A percentile compares a stretch with the other conserved stretches of the same genome.
Conservation (phyloP, 2,113 vertebrate species). For the Hippocampus mohnikei region DNA sequence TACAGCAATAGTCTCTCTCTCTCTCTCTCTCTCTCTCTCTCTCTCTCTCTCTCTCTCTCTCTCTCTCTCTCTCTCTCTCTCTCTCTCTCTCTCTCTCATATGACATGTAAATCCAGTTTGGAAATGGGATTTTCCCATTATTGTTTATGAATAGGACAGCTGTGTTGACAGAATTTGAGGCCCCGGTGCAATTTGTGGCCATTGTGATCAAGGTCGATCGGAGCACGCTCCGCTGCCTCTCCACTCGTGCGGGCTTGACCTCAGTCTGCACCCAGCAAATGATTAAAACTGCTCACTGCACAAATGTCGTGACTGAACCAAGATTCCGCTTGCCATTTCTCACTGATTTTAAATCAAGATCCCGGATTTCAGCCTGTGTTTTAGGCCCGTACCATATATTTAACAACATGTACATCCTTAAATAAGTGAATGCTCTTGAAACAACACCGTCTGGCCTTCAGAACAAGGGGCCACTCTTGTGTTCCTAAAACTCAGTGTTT, state of each 20-base stretch:
- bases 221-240: slow-evolving; percentile 63
- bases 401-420: background rate
- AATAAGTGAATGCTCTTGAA: too few relatives aligned
- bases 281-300: slow-evolving; percentile 51
- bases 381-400: background rate
- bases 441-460: too few relatives aligned
- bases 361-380: background rate
- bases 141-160: slow-evolving; percentile 66
- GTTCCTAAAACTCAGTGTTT: too few relatives aligned
- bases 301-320: slow-evolving; percentile 37
- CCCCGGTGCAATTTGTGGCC: slow-evolving; percentile 67
- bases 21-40: slow-evolving; percentile 7
- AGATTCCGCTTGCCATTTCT: slow-evolving; percentile 5
- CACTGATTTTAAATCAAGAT: background rate
- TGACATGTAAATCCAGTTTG: slow-evolving; percentile 35
- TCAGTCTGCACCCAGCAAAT: slow-evolving; percentile 45
- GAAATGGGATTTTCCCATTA: slow-evolving; percentile 51
- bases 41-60: background rate
- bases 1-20: background rate
- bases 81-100: too few relatives aligned
- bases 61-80: slow-evolving; percentile 9
- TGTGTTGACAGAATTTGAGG: slow-evolving; percentile 75
- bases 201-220: slow-evolving; percentile 75
- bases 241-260: slow-evolving; percentile 73
- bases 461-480: too few relatives aligned